Base-by-base conservation (phyloP, 1,140 invertebrate species). In the Ooceraea biroi region DNA sequence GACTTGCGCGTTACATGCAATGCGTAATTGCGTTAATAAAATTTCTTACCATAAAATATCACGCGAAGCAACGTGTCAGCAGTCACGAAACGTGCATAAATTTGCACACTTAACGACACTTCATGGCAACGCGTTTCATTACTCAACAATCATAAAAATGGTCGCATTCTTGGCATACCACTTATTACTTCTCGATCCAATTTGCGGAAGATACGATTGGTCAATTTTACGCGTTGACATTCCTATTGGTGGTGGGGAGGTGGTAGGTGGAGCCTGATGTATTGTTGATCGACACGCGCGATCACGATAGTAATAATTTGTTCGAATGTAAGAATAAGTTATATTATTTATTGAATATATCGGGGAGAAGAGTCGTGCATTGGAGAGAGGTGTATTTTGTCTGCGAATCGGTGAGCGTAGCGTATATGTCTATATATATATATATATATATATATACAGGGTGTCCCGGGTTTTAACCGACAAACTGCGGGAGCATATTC, bases 321-420 rank as follows among this genome's bases (percentile, higher is more conserved):
- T 52, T 5, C 10, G 27, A 14, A 17, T 50, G 46, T 66, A 36
- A 46, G 50, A 83, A 27, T 27, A 61, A 66, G 66, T 74, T 57
- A 19, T 52, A 46, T 71, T 63, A 77, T 71, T 83, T 83, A 84
- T 85, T 77, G 61, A 25, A 19, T 71, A 69, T 66, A 63, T 57
- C 48, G 19, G 44, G 3, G 44, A n/a, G 12, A 25, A 44, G 30
- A 50, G 19, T n/a, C n/a, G n/a, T n/a, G n/a, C n/a, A n/a, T n/a
- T n/a, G n/a, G 44, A 14, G n/a, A 12, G 10, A 25, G 27, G 27
- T 60, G n/a, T 27, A 25, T 61, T 73, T 36, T 27, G 50, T 71
- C 17, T 1, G 50, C 30, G 30, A 46, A 66, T 57, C 76, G 74
- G 50, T 82, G 60, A 48, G 52, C 57, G n/a, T n/a, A n/a, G n/a